A percentile compares a stretch with the other conserved stretches of the same genome.
phyloP scores from a whole-genome alignment of 2,113 vertebrate genomes.

The Ptyas mucosa region DNA sequence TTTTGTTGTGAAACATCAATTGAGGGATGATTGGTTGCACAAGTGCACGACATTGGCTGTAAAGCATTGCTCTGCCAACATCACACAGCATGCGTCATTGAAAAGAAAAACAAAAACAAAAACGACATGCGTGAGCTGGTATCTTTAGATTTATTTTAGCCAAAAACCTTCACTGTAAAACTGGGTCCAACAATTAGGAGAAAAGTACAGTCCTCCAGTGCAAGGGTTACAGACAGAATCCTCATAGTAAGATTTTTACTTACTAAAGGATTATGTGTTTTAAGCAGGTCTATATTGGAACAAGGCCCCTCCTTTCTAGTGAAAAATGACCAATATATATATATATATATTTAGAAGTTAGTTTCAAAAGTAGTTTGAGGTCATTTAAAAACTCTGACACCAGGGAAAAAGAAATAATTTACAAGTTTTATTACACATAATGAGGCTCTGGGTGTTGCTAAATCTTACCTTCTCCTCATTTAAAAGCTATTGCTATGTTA shows the following conservation, averaged over 20 bases:
- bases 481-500: not conserved
- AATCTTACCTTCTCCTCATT: not conserved
- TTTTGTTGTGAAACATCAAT: not conserved
- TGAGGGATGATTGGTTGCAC: too few species aligned
- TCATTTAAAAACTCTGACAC: not conserved
- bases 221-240: conserved; percentile 13
- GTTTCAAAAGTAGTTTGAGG: not conserved
- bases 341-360: not conserved
- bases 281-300: not conserved
- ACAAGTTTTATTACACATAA: not conserved
- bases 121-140: conserved; percentile 26
- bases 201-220: not conserved
- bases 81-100: conserved; percentile 39
- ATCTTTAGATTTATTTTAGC: not conserved
- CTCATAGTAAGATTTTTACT: not conserved
- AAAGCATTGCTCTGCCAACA: not conserved
- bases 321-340: not conserved
- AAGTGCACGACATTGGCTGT: conserved; percentile 21
- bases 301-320: not conserved
- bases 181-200: not conserved
- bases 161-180: conserved; percentile 29
- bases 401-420: not conserved
- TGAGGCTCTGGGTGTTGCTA: not conserved
- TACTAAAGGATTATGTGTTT: not conserved
- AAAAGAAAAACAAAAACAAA: conserved; percentile 8